phyloP scores from a whole-genome alignment of 2,113 vertebrate species.

The Ranitomeya imitator region DNA sequence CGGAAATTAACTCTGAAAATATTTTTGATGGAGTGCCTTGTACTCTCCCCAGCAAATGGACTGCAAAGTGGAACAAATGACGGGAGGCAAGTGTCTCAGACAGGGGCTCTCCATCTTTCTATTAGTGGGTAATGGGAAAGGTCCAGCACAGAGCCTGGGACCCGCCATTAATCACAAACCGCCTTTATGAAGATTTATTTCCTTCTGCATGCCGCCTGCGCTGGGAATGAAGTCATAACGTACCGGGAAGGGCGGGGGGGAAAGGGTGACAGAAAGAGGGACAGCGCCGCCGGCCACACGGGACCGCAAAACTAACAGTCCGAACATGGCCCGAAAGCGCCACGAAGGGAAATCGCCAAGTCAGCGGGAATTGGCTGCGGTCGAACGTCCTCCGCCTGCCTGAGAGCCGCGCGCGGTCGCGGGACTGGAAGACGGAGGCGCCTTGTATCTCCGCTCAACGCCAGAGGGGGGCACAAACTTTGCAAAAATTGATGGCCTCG shows the following conservation, averaged over 20 bases:
- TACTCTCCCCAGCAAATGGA: constrained; percentile 91
- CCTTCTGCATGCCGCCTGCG: constrained; percentile 56
- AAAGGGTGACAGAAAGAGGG: constrained; percentile 41
- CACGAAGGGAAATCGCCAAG: constrained; percentile 12
- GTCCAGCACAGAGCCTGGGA: constrained; percentile 89
- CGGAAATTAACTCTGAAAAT: constrained; percentile 96
- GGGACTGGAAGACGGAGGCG: not conserved
- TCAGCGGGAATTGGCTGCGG: not conserved
- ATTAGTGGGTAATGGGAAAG: constrained; percentile 95
- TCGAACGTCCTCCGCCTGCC: not conserved
- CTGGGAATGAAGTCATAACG: constrained; percentile 63
- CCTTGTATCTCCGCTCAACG: too few species aligned
- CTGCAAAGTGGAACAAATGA: constrained; percentile 98
- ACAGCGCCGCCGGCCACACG: constrained; percentile 27
- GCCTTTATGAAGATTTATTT: constrained; percentile 97
- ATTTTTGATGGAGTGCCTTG: constrained; percentile 94
- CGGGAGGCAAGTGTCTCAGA: constrained; percentile 92
- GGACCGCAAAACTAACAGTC: constrained; percentile 42
- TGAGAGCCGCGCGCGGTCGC: not conserved
- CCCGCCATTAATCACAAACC: constrained; percentile 90
- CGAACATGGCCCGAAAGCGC: constrained; percentile 11
- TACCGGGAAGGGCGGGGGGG: not conserved
- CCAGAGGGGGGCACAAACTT: not conserved
- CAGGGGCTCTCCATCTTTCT: constrained; percentile 95
- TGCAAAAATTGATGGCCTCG: not conserved